Evolutionary conservation across 2,113 vertebrate genomes (phyloP).

Genomic region (Cisticola juncidis): DNA sequence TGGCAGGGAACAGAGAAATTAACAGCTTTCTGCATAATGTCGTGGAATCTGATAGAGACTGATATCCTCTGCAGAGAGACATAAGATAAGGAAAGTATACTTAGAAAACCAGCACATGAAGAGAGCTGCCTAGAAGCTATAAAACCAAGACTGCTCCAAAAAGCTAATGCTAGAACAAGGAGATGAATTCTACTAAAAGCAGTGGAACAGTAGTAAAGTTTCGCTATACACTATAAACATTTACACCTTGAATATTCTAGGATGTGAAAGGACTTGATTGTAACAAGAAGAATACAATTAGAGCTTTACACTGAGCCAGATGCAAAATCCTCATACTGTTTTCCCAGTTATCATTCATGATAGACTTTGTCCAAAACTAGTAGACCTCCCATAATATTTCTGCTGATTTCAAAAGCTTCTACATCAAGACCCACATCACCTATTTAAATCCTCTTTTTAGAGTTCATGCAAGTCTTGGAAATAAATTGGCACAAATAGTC

Average conservation of each 20-base stretch:
- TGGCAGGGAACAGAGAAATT: background rate
- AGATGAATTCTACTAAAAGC: background rate
- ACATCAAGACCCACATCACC: background rate
- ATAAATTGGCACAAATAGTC: background rate
- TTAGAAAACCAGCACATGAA: background rate
- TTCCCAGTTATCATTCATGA: background rate
- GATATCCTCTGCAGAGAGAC: background rate
- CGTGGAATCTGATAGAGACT: background rate
- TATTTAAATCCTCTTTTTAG: background rate
- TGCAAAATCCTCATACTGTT: accelerated
- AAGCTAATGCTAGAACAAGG: background rate
- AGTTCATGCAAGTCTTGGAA: background rate
- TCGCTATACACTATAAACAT: background rate
- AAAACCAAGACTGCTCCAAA: background rate
- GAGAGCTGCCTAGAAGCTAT: background rate
- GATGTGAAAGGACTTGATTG: background rate
- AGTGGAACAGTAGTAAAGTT: background rate
- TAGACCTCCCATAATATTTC: background rate
- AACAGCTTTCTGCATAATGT: background rate
- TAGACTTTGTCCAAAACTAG: background rate
- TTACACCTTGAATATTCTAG: background rate
- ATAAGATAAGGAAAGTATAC: background rate
- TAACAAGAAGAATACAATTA: background rate
- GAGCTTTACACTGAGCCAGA: background rate
- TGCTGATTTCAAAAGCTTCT: background rate